phyloP scores from a whole-genome alignment of 2,888 invertebrate species.

The Cremastobaeus sp. region DNA sequence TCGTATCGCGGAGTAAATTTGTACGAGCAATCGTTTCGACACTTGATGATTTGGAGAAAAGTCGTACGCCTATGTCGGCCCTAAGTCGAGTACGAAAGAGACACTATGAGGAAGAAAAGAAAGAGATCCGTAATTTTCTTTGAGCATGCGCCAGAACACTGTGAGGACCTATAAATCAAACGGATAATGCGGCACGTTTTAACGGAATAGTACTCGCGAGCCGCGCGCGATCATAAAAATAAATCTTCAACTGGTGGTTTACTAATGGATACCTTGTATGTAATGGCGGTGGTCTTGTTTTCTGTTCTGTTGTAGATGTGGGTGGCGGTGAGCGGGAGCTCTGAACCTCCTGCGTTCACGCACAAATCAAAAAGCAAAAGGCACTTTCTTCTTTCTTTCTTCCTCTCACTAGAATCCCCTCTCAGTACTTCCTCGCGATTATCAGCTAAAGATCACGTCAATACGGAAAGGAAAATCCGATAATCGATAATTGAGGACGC shows the following conservation, averaged over 20 bases:
- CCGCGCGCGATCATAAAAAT: slow-evolving; percentile 70
- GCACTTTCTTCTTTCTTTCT: slow-evolving; percentile 50
- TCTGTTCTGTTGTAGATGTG: slow-evolving; percentile 79
- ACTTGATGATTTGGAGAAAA: no score
- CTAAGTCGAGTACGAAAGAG: slow-evolving; percentile 50
- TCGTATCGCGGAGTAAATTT: slow-evolving; percentile 1
- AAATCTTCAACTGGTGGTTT: slow-evolving; percentile 74
- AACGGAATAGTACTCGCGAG: slow-evolving; percentile 65
- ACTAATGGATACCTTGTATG: slow-evolving; percentile 78
- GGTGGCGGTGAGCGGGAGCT: slow-evolving; percentile 79
- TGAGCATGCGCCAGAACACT: slow-evolving; percentile 52
- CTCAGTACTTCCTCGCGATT: slow-evolving; percentile 31
- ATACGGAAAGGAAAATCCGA: background rate
- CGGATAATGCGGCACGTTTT: slow-evolving; percentile 67
- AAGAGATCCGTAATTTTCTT: slow-evolving; percentile 61
- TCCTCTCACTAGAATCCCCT: slow-evolving; percentile 37
- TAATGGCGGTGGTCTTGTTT: slow-evolving; percentile 78
- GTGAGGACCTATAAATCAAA: slow-evolving; percentile 70
- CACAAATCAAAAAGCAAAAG: slow-evolving; percentile 63
- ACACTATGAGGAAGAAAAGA: slow-evolving; percentile 58
- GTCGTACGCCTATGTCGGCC: slow-evolving; percentile 11
- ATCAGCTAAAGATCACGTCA: slow-evolving; percentile 19
- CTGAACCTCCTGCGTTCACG: slow-evolving; percentile 75
- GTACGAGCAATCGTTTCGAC: slow-evolving; percentile 8
- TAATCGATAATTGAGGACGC: slow-evolving; percentile 7